These are phyloP conservation scores for Carpatolechia fugitivella DNA, from an alignment of 2,888 invertebrate species.

Conservation along the genomic window DNA sequence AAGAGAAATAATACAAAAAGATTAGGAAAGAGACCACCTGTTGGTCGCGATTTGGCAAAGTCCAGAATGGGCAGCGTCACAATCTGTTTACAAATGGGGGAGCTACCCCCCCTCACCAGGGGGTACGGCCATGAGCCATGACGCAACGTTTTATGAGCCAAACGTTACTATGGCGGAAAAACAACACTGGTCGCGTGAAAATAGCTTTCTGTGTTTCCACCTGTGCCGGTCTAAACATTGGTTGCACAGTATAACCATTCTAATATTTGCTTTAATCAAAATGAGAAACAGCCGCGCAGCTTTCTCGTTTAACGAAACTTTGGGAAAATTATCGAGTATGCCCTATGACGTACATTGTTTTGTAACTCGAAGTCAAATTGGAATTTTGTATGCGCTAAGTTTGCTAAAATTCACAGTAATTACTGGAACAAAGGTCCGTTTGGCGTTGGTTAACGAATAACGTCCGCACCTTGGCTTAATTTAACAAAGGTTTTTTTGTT, in stretches of 20 bases:
- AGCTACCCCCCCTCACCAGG: constrained; percentile 46
- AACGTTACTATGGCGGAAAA: constrained; percentile 73
- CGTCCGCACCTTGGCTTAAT: constrained; percentile 13
- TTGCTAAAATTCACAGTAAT: constrained; percentile 39
- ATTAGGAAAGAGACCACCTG: constrained; percentile 57
- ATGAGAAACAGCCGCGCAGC: not conserved
- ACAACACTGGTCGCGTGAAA: constrained; percentile 64
- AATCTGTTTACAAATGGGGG: constrained; percentile 74
- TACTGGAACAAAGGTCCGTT: constrained; percentile 37
- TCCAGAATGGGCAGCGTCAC: constrained; percentile 62
- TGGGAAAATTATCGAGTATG: constrained; percentile 6
- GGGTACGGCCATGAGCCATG: constrained; percentile 42
- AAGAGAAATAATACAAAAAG: not conserved
- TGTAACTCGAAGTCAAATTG: constrained; percentile 22
- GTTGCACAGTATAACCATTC: constrained; percentile 34
- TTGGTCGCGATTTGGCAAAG: constrained; percentile 66
- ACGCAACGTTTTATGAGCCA: constrained; percentile 70
- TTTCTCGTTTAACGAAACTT: not conserved
- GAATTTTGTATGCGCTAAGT: constrained; percentile 21
- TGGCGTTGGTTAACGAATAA: constrained; percentile 29
- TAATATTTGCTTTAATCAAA: not conserved
- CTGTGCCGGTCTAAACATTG: constrained; percentile 47
- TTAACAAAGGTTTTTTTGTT: constrained; percentile 36
- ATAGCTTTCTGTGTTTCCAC: constrained; percentile 70
- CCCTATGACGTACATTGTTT: constrained; percentile 17